Base-by-base conservation (phyloP, 2,888 invertebrate genomes). In the Dusona sp. region DNA sequence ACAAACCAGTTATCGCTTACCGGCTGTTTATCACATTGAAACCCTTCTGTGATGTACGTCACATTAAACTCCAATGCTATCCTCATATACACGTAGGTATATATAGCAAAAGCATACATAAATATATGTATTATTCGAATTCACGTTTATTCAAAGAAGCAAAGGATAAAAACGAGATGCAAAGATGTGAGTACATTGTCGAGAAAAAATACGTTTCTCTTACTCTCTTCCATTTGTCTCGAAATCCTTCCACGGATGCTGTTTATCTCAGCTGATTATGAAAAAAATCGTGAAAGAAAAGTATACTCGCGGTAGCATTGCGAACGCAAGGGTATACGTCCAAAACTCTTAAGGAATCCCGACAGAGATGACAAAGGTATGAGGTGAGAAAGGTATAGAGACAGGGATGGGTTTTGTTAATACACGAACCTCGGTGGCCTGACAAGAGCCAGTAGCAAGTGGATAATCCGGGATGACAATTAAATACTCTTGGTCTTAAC, bases 61-160 rank as follows among this genome's bases (percentile, higher is more conserved):
- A 89, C 93, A 91, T 93, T 93, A 92, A 90, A 91, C 91, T 90
- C 90, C 72, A 92, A 93, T 93, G 91, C 90, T 90, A 90, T 91
- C 91, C 48, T 45, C 29, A 29, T 16, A 45, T 48, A 87, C 57
- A 13, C 29, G 6, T 16, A 36, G 9, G 19, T 54, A 36, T 51
- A 13, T 54, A 13, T 54, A 36, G 2, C 61, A 61, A 6, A 61
- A 51, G 33, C 33, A 22, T 65, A 38, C 64, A n/a, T 29, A 16
- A 29, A 33, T 72, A 25, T 42, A 61, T 42, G 2, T 22, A 45
- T 42, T 38, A 38, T 38, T 25, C 25, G 38, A 22, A 8, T 33
- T 38, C 19, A 25, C 36, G 16, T 25, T 19, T 79, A 57, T 70
- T 72, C 51, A 45, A 22, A 79, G 29, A 22, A 33, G 19, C 16